Conservation (phyloP, 2,797 vertebrate species). For the Denticeps clupeoides region DNA sequence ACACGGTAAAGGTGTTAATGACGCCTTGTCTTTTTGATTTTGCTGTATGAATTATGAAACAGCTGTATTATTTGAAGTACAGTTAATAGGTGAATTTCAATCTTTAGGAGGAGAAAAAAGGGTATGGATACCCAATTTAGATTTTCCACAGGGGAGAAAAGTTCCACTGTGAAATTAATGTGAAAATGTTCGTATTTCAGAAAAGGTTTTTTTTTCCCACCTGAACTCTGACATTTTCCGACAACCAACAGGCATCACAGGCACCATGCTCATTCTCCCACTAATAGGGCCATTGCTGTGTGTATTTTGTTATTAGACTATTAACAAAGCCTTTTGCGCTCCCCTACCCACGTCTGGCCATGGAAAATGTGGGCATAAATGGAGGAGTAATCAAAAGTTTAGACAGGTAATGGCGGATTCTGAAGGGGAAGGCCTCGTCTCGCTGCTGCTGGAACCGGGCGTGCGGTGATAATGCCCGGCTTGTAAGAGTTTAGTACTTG, state of each 20-base stretch:
- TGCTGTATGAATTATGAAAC: constrained; percentile 60
- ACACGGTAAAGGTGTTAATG: constrained; percentile 67
- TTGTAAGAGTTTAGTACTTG: too few species aligned
- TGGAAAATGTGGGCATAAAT: too few species aligned
- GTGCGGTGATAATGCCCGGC: too few species aligned
- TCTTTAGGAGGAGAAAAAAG: constrained; percentile 28
- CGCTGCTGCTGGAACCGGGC: too few species aligned
- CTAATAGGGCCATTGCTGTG: too few species aligned
- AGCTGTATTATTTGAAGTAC: constrained; percentile 52
- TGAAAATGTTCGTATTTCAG: constrained; percentile 4
- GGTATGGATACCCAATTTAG: constrained; percentile 41
- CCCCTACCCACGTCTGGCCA: too few species aligned
- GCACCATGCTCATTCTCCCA: not conserved
- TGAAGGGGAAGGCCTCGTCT: too few species aligned
- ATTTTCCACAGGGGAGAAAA: constrained; percentile 18
- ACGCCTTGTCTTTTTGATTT: constrained; percentile 63
- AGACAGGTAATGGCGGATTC: too few species aligned
- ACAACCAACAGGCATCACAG: not conserved
- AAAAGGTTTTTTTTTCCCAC: not conserved
- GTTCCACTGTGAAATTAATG: constrained; percentile 13
- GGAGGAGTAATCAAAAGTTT: too few species aligned
- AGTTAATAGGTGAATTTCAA: constrained; percentile 52
- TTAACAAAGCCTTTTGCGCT: too few species aligned
- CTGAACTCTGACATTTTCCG: constrained; percentile 5
- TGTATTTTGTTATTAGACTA: too few species aligned